phyloP scores from a whole-genome alignment of 64 coral and sea anemone species.

The Pachyseris speciosa region DNA sequence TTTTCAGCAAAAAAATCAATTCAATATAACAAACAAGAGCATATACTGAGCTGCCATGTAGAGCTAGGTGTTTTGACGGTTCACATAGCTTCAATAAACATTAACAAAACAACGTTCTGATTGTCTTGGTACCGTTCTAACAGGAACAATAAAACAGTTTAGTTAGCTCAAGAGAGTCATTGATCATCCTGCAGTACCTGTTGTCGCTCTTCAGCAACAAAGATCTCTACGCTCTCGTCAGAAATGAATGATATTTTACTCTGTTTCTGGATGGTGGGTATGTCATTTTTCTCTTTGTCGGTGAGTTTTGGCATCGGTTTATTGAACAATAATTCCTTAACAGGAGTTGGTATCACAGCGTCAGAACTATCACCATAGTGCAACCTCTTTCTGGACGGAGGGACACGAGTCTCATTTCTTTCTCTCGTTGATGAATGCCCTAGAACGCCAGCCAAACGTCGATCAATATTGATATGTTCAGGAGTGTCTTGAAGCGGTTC shows the following conservation, averaged over 20 bases:
- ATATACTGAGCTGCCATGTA: slow-evolving; percentile 8
- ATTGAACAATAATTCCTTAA: slow-evolving; percentile 14
- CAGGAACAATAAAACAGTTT: slow-evolving; percentile 24
- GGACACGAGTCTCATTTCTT: slow-evolving; percentile 20
- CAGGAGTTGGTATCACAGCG: slow-evolving; percentile 18
- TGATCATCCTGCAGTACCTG: background rate
- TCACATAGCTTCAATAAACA: slow-evolving; percentile 20
- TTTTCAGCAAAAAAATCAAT: background rate
- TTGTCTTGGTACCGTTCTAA: background rate
- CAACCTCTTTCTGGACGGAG: slow-evolving; percentile 21
- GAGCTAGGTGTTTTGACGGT: slow-evolving; percentile 10
- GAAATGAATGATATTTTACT: slow-evolving; percentile 28
- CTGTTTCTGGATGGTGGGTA: slow-evolving; percentile 18
- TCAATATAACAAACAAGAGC: slow-evolving; percentile 10
- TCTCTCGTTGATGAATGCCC: slow-evolving; percentile 17
- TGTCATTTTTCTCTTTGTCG: slow-evolving; percentile 26
- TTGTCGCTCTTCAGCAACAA: slow-evolving; percentile 1
- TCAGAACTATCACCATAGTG: slow-evolving; percentile 21
- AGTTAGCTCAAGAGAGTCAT: background rate
- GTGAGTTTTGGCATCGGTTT: slow-evolving; percentile 9
- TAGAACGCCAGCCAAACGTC: slow-evolving; percentile 21
- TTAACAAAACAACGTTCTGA: slow-evolving; percentile 22
- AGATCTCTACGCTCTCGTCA: slow-evolving; percentile 34
- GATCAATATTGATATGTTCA: slow-evolving; percentile 30
- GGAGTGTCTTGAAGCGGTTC: slow-evolving; percentile 49